Evolutionary conservation across 1,140 invertebrate genomes (phyloP), one percentile per base, ranked within the genome.

Genomic region (Drosophila ironensis): DNA sequence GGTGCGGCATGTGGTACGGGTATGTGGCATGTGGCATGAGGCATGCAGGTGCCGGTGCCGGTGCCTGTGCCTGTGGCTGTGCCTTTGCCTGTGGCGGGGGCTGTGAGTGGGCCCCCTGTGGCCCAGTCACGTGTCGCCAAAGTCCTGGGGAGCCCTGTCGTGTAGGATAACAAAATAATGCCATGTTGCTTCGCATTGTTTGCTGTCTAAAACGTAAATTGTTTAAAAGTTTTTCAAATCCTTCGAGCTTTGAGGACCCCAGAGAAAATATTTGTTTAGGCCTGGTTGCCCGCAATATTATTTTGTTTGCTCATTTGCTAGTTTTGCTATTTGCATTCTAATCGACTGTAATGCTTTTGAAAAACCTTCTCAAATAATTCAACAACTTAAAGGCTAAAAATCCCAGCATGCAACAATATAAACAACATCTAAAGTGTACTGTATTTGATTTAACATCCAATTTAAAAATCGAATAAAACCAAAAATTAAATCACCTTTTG

Each of bases 81-180:
- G 27, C 30, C 14, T 48, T 17, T 37, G 33, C 8, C 12, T 4
- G 7, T 30, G 14, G 6, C 7, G 3, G 24, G 14, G 20, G 19
- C 11, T 28, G 7, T 2, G 1, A 14, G 4, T 4, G 24, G 5
- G 16, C 19, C 16, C 57, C 27, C 22, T 7, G 27, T 20, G 30
- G 5, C 1, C 8, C n/a, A 28, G 30, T 45, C 40, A 45, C 59
- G 46, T 66, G 45, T 40, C 47, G 19, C 17, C 14, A 22, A 5
- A 33, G 30, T 33, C 11, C 4, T 5, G 30, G 30, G 37, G 46
- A 24, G 20, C 35, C 3, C 8, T 56, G 50, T 67, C 19, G 8
- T 8, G 47, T 53, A 40, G 48, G 25, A 38, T 33, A 67, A 54
- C 33, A 25, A 44, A 38, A 46, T 69, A 50, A 69, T 57, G 41